A percentile compares a stretch with the other conserved stretches of the same genome.
Conservation (phyloP, 2,888 invertebrate genomes). For the Caenorhabditis drosophilae region DNA sequence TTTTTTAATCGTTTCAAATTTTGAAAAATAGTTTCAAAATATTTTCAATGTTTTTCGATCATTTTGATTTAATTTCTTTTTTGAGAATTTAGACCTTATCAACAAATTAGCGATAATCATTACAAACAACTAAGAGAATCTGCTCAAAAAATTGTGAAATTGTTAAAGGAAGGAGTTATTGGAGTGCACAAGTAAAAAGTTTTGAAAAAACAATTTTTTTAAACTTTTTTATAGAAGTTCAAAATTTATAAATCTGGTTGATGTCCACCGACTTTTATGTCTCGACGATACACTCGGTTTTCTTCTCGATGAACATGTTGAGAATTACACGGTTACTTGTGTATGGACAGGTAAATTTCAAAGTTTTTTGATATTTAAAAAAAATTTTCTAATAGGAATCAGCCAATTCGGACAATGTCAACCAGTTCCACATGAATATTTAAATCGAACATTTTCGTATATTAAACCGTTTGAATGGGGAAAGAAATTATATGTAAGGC, state of each 20-base stretch:
- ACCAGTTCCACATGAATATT: slow-evolving; percentile 32
- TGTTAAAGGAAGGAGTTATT: background rate
- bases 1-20: too few relatives aligned
- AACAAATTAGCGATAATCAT: background rate
- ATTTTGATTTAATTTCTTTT: too few relatives aligned
- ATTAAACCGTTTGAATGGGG: slow-evolving; percentile 5
- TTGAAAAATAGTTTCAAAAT: too few relatives aligned
- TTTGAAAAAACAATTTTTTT: background rate
- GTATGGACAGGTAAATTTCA: slow-evolving; percentile 41
- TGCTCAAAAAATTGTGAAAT: background rate
- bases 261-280: slow-evolving; percentile 11
- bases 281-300: slow-evolving; percentile 31
- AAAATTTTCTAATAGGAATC: too few relatives aligned
- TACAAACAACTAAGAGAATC: slow-evolving; percentile 1
- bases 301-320: slow-evolving; percentile 26
- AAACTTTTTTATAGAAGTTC: slow-evolving; percentile 1
- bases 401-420: too few relatives aligned
- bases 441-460: slow-evolving; percentile 7
- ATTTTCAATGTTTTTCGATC: too few relatives aligned
- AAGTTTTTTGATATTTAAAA: too few relatives aligned
- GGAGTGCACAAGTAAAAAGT: slow-evolving; percentile 15
- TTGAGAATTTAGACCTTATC: too few relatives aligned
- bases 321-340: slow-evolving; percentile 28
- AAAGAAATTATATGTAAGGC: slow-evolving; percentile 7
- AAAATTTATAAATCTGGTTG: background rate